Evolutionary conservation across 1,140 invertebrate genomes (phyloP).

Genomic region (Neomicropteryx cornuta): DNA sequence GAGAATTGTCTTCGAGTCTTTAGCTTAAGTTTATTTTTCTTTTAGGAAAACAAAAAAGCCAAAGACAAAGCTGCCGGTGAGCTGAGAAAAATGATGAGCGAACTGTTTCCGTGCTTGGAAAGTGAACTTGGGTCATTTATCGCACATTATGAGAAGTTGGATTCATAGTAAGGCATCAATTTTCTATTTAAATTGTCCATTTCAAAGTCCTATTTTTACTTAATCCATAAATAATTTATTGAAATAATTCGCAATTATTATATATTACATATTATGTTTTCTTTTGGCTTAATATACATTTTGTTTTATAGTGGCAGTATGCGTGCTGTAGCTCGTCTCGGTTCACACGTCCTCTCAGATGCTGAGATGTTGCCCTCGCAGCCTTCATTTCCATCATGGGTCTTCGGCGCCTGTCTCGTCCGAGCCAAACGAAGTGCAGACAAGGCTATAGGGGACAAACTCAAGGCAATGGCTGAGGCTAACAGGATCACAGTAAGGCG

Average conservation of each 20-base stretch:
- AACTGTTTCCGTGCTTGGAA: slow-evolving; percentile 79
- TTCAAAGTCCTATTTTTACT: too few species aligned
- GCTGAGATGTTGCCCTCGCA: slow-evolving; percentile 20
- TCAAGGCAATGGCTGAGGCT: slow-evolving; percentile 72
- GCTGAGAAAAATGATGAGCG: slow-evolving; percentile 74
- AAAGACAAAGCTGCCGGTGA: slow-evolving; percentile 69
- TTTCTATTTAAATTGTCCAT: too few species aligned
- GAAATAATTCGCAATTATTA: not conserved
- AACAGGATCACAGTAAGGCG: slow-evolving; percentile 54
- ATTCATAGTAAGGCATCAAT: slow-evolving; percentile 64
- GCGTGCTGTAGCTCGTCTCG: slow-evolving; percentile 19
- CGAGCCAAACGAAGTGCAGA: slow-evolving; percentile 94
- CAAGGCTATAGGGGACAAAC: slow-evolving; percentile 80
- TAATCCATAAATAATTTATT: too few species aligned
- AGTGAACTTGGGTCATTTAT: slow-evolving; percentile 78
- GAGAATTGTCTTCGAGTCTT: too few species aligned
- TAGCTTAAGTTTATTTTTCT: too few species aligned
- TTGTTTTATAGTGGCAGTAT: too few species aligned
- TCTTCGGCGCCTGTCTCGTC: slow-evolving; percentile 77
- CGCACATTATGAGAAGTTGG: slow-evolving; percentile 71
- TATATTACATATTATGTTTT: not conserved
- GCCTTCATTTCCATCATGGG: slow-evolving; percentile 67
- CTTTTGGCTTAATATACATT: not conserved
- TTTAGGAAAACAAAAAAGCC: too few species aligned
- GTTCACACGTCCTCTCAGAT: slow-evolving; percentile 16